Conservation (phyloP, 2,113 vertebrate genomes). For the Dipodomys ordii region DNA sequence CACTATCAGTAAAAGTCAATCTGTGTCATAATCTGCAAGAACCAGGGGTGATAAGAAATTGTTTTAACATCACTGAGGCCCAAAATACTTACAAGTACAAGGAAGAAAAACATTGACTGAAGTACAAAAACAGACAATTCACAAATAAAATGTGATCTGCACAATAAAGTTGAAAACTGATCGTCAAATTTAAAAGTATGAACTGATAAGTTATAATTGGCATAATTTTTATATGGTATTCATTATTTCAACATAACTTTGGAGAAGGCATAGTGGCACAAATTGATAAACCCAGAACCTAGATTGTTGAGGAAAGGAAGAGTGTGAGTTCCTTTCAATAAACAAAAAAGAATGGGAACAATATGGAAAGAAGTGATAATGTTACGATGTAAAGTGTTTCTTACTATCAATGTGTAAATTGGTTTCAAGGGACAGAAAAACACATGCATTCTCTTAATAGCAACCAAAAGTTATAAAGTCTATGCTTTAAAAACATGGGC, state of each 20-base stretch:
- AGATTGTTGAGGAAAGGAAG: no score
- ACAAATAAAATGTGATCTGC: neutral
- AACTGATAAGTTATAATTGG: neutral
- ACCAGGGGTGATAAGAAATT: no score
- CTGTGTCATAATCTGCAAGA: neutral
- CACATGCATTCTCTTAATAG: neutral
- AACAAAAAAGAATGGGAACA: neutral
- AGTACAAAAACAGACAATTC: neutral
- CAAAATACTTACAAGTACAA: neutral
- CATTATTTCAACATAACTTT: neutral
- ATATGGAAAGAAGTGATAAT: neutral
- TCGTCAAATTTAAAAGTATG: neutral
- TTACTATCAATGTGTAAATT: no score
- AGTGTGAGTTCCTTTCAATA: no score
- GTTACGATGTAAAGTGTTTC: neutral
- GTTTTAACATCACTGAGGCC: fast-evolving
- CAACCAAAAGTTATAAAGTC: neutral
- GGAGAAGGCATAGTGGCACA: no score
- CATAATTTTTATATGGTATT: neutral
- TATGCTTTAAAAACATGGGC: no score
- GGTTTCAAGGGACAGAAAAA: no score
- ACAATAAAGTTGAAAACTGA: slow-evolving; percentile 6
- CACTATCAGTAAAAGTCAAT: neutral
- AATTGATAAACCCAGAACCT: no score
- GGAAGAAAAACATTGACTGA: neutral